Percentiles rank a stretch among this genome's conserved stretches.
Conservation (phyloP, 1,140 invertebrate genomes). For the Bombyx mandarina region DNA sequence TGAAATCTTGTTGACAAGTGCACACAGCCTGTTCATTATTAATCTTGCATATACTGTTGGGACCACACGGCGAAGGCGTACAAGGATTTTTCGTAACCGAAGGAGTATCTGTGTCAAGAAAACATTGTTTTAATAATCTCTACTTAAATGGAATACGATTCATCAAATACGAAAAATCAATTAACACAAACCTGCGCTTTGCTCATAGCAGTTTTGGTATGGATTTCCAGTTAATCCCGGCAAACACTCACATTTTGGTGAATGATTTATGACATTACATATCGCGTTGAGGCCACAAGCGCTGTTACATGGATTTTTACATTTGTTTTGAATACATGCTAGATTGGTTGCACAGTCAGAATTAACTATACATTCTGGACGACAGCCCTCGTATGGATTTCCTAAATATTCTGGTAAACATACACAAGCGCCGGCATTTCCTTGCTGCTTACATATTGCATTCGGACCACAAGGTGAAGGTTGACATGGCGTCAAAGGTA, state of each 20-base stretch:
- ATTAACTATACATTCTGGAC: constrained; percentile 76
- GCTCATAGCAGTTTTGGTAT: constrained; percentile 56
- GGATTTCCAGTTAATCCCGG: constrained; percentile 74
- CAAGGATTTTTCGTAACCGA: constrained; percentile 74
- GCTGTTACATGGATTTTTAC: constrained; percentile 77
- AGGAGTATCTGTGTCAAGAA: constrained; percentile 6
- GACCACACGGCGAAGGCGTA: constrained; percentile 83
- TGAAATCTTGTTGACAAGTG: constrained; percentile 71
- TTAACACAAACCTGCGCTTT: constrained; percentile 24
- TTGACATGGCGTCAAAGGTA: constrained; percentile 71
- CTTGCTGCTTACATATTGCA: constrained; percentile 74
- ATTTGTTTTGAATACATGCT: constrained; percentile 75
- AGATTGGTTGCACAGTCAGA: constrained; percentile 74
- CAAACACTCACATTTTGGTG: constrained; percentile 72
- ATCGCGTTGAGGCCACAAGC: constrained; percentile 76
- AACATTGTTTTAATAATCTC: constrained; percentile 2
- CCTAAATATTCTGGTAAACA: constrained; percentile 76
- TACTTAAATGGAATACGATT: constrained; percentile 1
- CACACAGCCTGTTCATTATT: constrained; percentile 79
- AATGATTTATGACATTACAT: constrained; percentile 74
- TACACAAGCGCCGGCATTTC: constrained; percentile 74
- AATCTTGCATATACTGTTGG: constrained; percentile 79
- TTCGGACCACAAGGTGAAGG: constrained; percentile 81
- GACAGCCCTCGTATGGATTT: constrained; percentile 76
- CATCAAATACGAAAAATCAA: neutral